Conservation (phyloP, 2,797 vertebrate genomes). For the Natrix natrix region DNA sequence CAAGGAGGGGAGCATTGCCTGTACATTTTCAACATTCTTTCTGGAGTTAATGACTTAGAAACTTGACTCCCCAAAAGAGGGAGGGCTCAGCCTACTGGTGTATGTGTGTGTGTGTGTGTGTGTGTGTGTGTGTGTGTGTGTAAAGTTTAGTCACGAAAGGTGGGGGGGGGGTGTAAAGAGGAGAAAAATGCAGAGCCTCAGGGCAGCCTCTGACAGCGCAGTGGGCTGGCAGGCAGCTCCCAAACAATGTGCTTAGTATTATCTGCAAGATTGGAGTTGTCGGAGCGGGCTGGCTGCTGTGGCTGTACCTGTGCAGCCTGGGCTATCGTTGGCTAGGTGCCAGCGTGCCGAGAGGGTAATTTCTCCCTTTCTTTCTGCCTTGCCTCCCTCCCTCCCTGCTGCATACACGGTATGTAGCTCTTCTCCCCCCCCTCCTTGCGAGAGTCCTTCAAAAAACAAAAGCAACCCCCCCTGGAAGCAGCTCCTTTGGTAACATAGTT, state of each 20-base stretch:
- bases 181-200: constrained; percentile 33
- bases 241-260: constrained; percentile 28
- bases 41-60: constrained; percentile 31
- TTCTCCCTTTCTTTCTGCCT: neutral
- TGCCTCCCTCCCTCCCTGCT: neutral
- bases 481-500: neutral
- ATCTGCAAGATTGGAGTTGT: constrained; percentile 19
- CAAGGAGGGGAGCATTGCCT: constrained; percentile 20
- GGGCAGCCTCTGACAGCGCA: constrained; percentile 43
- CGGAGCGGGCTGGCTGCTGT: neutral
- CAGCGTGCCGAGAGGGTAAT: constrained; percentile 56
- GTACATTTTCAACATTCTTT: constrained; percentile 32
- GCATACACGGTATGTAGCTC: neutral
- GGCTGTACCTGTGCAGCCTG: constrained; percentile 25
- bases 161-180: neutral
- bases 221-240: constrained; percentile 27
- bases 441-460: neutral
- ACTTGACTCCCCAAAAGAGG: constrained; percentile 24
- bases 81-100: constrained; percentile 15
- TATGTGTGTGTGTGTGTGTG: neutral
- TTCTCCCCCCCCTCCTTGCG: neutral
- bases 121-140: neutral
- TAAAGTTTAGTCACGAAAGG: constrained; percentile 25
- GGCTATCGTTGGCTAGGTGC: constrained; percentile 63
- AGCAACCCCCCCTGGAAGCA: neutral